These are phyloP conservation scores for Palythoa grandis DNA, from an alignment of 92 coral and sea anemone genomes.

Conservation along the genomic window DNA sequence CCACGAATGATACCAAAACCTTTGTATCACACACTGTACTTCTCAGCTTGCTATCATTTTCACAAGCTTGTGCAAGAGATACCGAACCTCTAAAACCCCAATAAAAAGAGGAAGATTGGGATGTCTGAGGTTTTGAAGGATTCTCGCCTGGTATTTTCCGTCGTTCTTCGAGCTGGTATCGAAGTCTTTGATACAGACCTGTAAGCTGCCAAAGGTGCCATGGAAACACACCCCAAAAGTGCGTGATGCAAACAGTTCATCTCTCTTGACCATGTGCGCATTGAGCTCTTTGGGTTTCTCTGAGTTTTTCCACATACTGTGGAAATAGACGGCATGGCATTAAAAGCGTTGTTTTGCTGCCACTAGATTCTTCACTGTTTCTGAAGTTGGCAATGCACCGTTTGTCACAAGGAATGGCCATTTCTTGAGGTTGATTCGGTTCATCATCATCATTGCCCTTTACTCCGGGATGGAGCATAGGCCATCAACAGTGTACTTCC, in stretches of 20 bases:
- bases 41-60: not conserved
- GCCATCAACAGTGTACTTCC: too few relatives aligned
- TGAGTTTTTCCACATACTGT: not conserved
- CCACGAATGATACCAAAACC: not conserved
- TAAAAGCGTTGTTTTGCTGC: not conserved
- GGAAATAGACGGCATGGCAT: slow-evolving; percentile 9
- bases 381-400: not conserved
- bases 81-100: not conserved
- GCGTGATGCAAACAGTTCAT: not conserved
- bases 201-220: not conserved
- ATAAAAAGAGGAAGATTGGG: not conserved
- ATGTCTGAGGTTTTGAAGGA: not conserved
- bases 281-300: not conserved
- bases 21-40: not conserved
- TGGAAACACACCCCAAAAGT: not conserved
- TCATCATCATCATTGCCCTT: too few relatives aligned
- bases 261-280: not conserved
- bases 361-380: not conserved
- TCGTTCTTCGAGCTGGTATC: not conserved
- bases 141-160: not conserved
- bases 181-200: not conserved
- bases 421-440: not conserved
- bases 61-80: not conserved
- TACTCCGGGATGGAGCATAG: too few relatives aligned
- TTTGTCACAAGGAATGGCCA: not conserved